Base-by-base conservation (phyloP, 1,140 invertebrate genomes). In the Colletes latitarsis region DNA sequence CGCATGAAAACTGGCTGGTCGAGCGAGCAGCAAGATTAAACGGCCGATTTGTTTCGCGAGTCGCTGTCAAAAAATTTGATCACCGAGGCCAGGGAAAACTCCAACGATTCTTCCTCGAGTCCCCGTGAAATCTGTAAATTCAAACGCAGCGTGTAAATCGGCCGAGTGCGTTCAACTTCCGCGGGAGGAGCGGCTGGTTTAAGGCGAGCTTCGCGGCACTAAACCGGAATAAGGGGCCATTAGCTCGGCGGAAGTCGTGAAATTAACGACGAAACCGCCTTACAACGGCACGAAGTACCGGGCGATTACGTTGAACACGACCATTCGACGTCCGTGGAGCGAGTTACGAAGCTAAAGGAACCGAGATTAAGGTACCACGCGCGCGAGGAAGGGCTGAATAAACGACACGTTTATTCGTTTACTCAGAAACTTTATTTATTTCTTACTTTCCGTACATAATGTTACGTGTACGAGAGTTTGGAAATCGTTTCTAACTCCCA, bases 301-400 rank as follows among this genome's bases (percentile, higher is more conserved):
- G 41, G 66, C 46, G 76, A 72, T 78, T 72, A 72, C 49, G 68
- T 71, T 72, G 64, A 78, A 78, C 76, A 72, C 30, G 49, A 58
- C 53, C 19, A 72, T 78, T 72, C 30, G 17, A 41, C 49, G 39
- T 46, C 12, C 6, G 4, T 19, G 41, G 53, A 9, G 4, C n/a
- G 5, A 53, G 49, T 76, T 57, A 39, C 66, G 67, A 53, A 57
- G 19, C 58, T 30, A 14, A 30, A n/a, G 12, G 52, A 10, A 10
- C 12, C 49, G 19, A 49, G 68, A 78, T 78, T 72, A 78, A 53
- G 63, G 76, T 46, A 21, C 19, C 19, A 63, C 12, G 8, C 5
- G 52, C 6, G 19, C 15, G n/a, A 15, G 14, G n/a, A 57, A 0
- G 55, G 6, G 15, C 6, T 8, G 43, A 8, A 8, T 46, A 46